Percentiles rank a stretch among this genome's conserved stretches.
These are phyloP conservation scores for Antrozous pallidus DNA, from an alignment of 2,797 vertebrate species.

Conservation along the genomic window DNA sequence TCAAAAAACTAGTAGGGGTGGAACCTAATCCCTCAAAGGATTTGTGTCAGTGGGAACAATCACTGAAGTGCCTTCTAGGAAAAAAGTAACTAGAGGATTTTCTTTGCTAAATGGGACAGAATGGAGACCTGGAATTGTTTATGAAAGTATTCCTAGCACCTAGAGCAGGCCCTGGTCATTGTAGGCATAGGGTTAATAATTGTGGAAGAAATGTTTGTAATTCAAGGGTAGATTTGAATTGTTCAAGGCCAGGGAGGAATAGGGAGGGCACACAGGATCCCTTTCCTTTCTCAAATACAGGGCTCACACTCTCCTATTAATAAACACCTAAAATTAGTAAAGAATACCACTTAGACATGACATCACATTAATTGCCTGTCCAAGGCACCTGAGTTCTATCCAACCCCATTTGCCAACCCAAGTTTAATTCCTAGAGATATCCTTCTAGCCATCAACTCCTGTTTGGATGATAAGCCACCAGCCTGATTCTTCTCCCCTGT, in stretches of 20 bases:
- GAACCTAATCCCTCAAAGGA: neutral
- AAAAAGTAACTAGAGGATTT: neutral
- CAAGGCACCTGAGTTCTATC: neutral
- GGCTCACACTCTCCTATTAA: neutral
- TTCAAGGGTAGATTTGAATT: neutral
- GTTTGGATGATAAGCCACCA: neutral
- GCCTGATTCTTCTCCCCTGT: neutral
- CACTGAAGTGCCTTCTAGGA: neutral
- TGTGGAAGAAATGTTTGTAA: neutral
- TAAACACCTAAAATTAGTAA: neutral
- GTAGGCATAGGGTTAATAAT: neutral
- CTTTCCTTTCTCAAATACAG: neutral
- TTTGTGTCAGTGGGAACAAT: neutral
- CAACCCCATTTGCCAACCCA: neutral
- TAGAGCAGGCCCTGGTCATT: no score
- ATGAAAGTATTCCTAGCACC: neutral
- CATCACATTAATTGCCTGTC: neutral
- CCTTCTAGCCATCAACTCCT: neutral
- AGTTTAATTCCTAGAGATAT: neutral
- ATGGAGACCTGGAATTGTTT: neutral
- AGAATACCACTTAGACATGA: neutral
- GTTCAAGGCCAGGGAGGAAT: neutral
- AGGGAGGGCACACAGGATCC: accelerated
- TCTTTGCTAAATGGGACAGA: neutral
- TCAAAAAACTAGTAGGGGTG: neutral